Base-by-base conservation (phyloP, 2,797 vertebrate species). In the Aulostomus chinensis region DNA sequence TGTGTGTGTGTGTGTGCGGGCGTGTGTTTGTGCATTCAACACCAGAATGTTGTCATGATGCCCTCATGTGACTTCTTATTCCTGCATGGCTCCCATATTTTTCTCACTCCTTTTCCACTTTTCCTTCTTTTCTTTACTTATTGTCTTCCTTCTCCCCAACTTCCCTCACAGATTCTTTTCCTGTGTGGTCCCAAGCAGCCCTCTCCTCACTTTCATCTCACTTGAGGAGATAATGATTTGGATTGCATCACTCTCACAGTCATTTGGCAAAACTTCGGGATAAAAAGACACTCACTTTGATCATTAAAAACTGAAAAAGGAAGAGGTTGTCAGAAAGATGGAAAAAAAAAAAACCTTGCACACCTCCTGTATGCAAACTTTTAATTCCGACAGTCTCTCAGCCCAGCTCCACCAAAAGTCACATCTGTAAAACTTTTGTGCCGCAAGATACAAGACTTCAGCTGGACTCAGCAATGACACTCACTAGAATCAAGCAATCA, bases 181-280 rank as follows among this genome's bases (percentile, higher is more conserved):
- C 78, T 78, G 70, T 80, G 76, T 67, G 76, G 70, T 80, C 73
- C 62, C 58, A 26, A 63, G 40, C 68, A 72, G 35, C 38, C 68
- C 47, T 67, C 40, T 35, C 49, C 48, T 46, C 21, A 56, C 84
- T 86, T 88, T 86, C 71, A 84, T 87, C 82, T 79, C 60, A 48
- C 55, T 68, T 65, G 46, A 80, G 66, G 61, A 72, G 66, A 79
- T 76, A 79, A 85, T 76, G 58, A 87, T 65, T 70, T 52, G 58
- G 63, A 80, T 86, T 86, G 65, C 84, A 80, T 85, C 83, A 85
- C 33, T 64, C 54, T 9, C 40, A 29, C 9, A 79, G 63, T 62
- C 40, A 64, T 74, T 76, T 69, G 52, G 74, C 52, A 67, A 78
- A 83, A 73, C 46, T 63, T 74, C 76, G n/a, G 58, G 51, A 66